Evolutionary conservation across 2,888 invertebrate species (phyloP).

Genomic region (Leptinotarsa peninsularis): DNA sequence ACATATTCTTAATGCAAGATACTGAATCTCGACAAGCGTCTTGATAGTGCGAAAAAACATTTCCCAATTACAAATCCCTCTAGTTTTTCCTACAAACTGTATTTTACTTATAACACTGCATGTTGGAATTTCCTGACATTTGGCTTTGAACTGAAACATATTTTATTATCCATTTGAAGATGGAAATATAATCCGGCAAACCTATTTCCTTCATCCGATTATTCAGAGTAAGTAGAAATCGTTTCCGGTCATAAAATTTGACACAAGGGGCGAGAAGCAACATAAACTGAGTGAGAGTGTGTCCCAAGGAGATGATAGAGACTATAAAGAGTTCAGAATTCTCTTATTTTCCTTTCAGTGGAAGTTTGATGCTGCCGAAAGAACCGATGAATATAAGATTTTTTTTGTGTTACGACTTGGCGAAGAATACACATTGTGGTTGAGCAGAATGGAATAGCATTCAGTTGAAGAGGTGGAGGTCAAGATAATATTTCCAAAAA

Average conservation of each 20-base stretch:
- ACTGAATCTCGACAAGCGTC: too few relatives aligned
- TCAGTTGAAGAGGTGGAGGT: too few relatives aligned
- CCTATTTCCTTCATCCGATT: not conserved
- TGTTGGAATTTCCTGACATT: not conserved
- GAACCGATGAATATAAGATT: not conserved
- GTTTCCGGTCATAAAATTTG: conserved; percentile 13
- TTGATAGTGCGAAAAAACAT: too few relatives aligned
- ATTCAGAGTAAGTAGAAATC: conserved; percentile 9
- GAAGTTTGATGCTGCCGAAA: not conserved
- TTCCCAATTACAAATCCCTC: too few relatives aligned
- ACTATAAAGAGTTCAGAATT: not conserved
- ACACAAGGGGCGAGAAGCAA: conserved; percentile 8
- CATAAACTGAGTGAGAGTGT: conserved; percentile 10
- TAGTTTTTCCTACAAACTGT: too few relatives aligned
- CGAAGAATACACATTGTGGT: not conserved
- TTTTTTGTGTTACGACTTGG: not conserved
- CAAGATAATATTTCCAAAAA: too few relatives aligned
- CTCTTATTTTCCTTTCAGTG: not conserved
- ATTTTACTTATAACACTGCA: too few relatives aligned
- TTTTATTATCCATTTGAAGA: not conserved
- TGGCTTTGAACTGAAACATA: not conserved
- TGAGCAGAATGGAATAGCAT: not conserved
- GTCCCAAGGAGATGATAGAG: conserved; percentile 13
- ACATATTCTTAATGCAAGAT: too few relatives aligned
- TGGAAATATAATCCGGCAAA: not conserved